phyloP scores from a whole-genome alignment of 2,888 invertebrate genomes.

The Atrina japonica region DNA sequence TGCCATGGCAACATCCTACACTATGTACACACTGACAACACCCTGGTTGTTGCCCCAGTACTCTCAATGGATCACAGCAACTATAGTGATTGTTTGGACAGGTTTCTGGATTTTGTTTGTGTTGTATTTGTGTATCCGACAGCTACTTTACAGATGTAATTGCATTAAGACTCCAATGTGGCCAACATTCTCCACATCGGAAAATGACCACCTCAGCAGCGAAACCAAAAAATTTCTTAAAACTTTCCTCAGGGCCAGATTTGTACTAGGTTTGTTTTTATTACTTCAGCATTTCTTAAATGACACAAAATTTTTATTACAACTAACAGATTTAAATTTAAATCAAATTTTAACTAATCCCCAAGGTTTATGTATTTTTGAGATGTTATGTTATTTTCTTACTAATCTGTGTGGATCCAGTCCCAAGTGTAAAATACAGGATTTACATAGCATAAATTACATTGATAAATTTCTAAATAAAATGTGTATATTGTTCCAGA shows the following conservation, averaged over 20 bases:
- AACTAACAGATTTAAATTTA: too few species aligned
- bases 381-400: too few species aligned
- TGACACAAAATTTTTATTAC: too few species aligned
- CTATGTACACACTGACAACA: conserved; percentile 56
- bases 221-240: conserved; percentile 75
- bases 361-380: too few species aligned
- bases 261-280: conserved; percentile 67
- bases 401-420: too few species aligned
- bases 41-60: conserved; percentile 69
- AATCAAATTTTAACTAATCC: too few species aligned
- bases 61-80: conserved; percentile 57
- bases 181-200: conserved; percentile 71
- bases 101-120: conserved; percentile 53
- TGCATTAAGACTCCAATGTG: conserved; percentile 67
- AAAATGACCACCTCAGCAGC: conserved; percentile 60
- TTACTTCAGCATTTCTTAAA: neutral
- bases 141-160: conserved; percentile 59
- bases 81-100: conserved; percentile 62
- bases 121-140: conserved; percentile 55
- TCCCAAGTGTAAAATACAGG: too few species aligned
- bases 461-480: too few species aligned
- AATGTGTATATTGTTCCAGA: too few species aligned
- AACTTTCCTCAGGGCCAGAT: conserved; percentile 70
- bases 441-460: too few species aligned
- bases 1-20: conserved; percentile 61